Evolutionary conservation across 64 coral and sea anemone genomes (phyloP).

Genomic region (Montipora foliosa): DNA sequence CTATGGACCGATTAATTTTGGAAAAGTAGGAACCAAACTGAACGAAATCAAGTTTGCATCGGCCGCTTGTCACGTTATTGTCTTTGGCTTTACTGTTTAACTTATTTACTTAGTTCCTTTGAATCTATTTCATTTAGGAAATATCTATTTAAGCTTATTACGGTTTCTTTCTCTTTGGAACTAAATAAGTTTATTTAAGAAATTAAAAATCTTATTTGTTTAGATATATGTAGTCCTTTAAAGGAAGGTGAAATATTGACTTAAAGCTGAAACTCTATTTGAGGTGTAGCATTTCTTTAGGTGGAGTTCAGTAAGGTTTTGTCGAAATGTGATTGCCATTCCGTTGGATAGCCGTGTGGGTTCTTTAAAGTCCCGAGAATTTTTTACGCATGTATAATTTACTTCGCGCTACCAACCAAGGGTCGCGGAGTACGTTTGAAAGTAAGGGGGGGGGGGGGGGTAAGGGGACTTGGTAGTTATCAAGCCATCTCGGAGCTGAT

Average conservation of each 20-base stretch:
- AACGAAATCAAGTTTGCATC: background rate
- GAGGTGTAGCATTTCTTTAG: background rate
- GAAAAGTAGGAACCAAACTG: background rate
- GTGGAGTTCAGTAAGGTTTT: no score
- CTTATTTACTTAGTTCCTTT: constrained; percentile 3
- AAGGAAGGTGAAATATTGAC: background rate
- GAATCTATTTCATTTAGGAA: background rate
- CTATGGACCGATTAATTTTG: constrained; percentile 8
- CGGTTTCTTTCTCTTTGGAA: background rate
- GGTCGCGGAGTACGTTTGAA: no score
- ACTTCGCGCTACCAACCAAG: no score
- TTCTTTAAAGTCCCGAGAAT: no score
- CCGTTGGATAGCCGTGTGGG: no score
- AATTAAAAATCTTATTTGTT: constrained; percentile 26
- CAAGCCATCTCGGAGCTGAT: no score
- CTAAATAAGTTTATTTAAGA: constrained; percentile 28
- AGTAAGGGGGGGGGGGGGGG: no score
- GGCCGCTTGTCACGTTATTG: background rate
- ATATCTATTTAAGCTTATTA: constrained; percentile 46
- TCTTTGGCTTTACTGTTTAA: background rate
- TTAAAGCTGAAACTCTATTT: background rate
- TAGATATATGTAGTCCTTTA: background rate
- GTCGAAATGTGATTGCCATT: no score
- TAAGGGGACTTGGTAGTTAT: no score
- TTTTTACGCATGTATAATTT: no score